A percentile compares a stretch with the other conserved stretches of the same genome.
Evolutionary conservation across 2,113 vertebrate genomes (phyloP).

Genomic region (Pseudopipra pipra): DNA sequence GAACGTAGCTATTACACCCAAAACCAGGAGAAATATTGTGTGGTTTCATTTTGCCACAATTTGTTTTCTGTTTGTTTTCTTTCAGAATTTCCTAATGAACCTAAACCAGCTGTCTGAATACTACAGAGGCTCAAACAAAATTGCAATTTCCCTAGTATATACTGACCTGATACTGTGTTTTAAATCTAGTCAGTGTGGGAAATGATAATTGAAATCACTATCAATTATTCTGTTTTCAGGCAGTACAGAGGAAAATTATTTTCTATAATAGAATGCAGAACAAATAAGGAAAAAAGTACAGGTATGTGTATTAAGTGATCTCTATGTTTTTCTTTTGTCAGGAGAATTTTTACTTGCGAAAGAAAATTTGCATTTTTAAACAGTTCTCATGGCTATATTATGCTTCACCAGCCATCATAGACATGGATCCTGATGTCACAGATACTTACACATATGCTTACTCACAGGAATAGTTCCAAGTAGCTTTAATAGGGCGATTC

Average conservation of each 20-base stretch:
- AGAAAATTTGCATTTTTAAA: not conserved
- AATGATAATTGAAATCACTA: slow-evolving; percentile 37
- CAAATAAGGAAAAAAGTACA: not conserved
- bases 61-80: not conserved
- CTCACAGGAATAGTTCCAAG: not conserved
- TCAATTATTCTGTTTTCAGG: slow-evolving; percentile 37
- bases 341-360: not conserved
- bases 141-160: not conserved
- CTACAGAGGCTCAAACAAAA: slow-evolving; percentile 25
- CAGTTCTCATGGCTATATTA: not conserved
- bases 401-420: not conserved
- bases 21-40: not conserved
- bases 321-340: not conserved
- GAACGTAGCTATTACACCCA: not conserved
- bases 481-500: not conserved
- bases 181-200: slow-evolving; percentile 12
- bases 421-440: not conserved
- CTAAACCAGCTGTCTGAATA: not conserved
- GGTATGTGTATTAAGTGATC: not conserved
- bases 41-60: not conserved
- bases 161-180: not conserved
- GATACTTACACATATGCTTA: not conserved
- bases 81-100: slow-evolving; percentile 48
- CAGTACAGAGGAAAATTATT: not conserved
- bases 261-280: not conserved